Conservation (phyloP, 2,888 invertebrate genomes). For the Lasioglossum vierecki region DNA sequence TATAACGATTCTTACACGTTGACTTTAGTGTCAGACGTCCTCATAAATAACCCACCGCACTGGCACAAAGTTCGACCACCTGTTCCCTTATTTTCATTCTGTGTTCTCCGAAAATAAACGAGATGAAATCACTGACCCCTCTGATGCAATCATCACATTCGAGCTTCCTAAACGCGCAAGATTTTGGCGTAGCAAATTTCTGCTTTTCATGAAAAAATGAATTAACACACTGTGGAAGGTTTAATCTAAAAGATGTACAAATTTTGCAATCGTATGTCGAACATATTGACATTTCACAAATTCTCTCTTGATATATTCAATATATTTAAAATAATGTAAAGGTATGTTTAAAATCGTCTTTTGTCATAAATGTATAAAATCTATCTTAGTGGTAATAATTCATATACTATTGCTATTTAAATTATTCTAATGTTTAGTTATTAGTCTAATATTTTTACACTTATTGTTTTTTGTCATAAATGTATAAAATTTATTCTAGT, state of each 20-base stretch:
- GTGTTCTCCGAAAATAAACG: not conserved
- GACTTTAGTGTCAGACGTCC: not conserved
- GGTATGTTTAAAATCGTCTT: too few species aligned
- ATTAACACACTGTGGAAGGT: not conserved
- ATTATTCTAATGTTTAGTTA: too few species aligned
- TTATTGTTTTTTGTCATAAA: too few species aligned
- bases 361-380: too few species aligned
- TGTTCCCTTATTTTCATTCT: slow-evolving; percentile 11
- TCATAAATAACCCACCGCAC: not conserved
- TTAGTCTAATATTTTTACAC: too few species aligned
- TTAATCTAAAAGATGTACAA: not conserved
- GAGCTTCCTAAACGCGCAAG: not conserved
- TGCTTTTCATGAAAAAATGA: not conserved
- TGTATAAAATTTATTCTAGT: too few species aligned
- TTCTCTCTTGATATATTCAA: too few species aligned
- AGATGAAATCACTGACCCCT: slow-evolving; percentile 16
- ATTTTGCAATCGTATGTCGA: too few species aligned
- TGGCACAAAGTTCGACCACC: slow-evolving; percentile 13
- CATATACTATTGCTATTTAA: too few species aligned
- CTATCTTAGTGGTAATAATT: too few species aligned
- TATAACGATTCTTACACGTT: not conserved
- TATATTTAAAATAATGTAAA: too few species aligned
- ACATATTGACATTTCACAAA: too few species aligned
- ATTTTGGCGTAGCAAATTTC: not conserved
- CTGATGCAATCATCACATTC: not conserved